Evolutionary conservation across 2,113 vertebrate genomes (phyloP).

Genomic region (Ia io): DNA sequence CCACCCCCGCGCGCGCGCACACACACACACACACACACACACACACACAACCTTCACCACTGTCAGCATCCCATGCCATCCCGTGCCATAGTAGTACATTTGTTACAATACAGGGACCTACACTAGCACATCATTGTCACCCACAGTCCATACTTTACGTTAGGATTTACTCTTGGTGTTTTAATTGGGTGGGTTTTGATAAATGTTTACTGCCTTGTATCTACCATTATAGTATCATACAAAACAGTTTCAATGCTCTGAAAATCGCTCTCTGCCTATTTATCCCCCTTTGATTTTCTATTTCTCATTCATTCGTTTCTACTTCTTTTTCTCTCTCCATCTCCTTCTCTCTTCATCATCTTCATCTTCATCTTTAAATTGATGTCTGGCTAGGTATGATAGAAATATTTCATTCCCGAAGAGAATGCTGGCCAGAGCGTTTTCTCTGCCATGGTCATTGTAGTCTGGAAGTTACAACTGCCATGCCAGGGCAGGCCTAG

Average conservation of each 20-base stretch:
- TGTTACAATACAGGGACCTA: not conserved
- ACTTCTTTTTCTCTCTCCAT: not conserved
- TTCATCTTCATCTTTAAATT: not conserved
- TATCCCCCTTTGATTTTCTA: not conserved
- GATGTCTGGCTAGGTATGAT: not conserved
- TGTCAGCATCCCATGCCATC: too few species aligned
- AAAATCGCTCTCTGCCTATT: not conserved
- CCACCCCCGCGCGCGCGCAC: too few species aligned
- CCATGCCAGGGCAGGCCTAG: not conserved
- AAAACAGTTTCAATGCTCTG: not conserved
- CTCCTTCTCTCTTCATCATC: not conserved
- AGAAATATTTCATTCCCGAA: not conserved
- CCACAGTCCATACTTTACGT: not conserved
- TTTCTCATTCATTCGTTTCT: not conserved
- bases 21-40: too few species aligned
- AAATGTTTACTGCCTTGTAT: not conserved
- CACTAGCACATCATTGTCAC: not conserved
- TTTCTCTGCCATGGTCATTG: not conserved
- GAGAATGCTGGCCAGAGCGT: not conserved
- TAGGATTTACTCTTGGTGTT: not conserved
- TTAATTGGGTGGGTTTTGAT: not conserved
- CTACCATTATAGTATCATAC: too few species aligned
- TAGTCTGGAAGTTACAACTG: not conserved
- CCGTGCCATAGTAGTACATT: not conserved
- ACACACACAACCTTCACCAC: not conserved